Conservation (phyloP, 2,888 invertebrate species). For the Dasysyrphus albostriatus region DNA sequence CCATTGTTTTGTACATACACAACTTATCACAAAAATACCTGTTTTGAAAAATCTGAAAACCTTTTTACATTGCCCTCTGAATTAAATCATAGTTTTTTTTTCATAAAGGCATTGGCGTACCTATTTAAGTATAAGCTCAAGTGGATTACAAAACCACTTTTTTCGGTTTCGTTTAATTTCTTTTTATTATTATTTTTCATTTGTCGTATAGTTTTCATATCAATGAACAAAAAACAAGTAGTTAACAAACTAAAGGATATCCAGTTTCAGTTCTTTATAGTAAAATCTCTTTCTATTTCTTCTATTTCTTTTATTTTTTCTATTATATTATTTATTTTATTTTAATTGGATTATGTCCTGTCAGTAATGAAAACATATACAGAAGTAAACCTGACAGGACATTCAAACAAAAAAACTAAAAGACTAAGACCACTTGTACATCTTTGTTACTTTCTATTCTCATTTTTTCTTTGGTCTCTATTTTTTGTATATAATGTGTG, state of each 20-base stretch:
- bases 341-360: conserved; percentile 72
- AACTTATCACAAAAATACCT: too few relatives aligned
- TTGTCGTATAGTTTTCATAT: conserved; percentile 4
- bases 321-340: conserved; percentile 59
- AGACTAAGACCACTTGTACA: conserved; percentile 16
- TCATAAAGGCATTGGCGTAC: not conserved
- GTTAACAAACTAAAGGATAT: conserved; percentile 12
- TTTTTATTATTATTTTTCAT: not conserved
- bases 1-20: too few relatives aligned
- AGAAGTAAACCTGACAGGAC: conserved; percentile 5
- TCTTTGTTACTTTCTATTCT: conserved; percentile 29
- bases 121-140: not conserved
- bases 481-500: not conserved
- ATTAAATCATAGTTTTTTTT: not conserved
- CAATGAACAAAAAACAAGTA: conserved; percentile 10
- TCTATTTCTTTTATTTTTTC: conserved; percentile 1
- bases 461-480: not conserved
- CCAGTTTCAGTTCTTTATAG: conserved; percentile 2
- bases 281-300: not conserved
- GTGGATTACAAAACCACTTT: not conserved
- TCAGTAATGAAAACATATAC: conserved; percentile 24
- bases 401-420: not conserved
- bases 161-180: not conserved
- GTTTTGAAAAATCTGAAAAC: not conserved
- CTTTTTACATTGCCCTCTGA: not conserved